Percentiles rank a stretch among this genome's conserved stretches.
phyloP scores from a whole-genome alignment of 2,797 vertebrate species.

The Setipinna tenuifilis region DNA sequence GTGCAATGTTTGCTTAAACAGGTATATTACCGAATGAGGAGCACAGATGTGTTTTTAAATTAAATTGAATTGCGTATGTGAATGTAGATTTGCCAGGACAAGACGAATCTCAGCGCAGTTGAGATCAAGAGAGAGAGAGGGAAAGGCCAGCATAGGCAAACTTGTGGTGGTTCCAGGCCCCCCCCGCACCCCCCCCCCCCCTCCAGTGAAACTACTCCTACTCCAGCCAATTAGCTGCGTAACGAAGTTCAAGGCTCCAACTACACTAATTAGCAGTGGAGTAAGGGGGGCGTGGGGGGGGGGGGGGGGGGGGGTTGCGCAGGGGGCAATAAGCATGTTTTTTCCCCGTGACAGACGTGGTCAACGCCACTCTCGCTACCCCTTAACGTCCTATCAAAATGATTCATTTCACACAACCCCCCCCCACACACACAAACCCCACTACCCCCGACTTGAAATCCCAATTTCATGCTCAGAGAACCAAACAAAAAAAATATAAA shows the following conservation, averaged over 20 bases:
- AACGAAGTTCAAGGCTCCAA: background rate
- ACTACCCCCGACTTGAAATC: background rate
- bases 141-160: background rate
- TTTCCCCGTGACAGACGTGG: background rate
- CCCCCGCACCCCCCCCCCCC: background rate
- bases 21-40: background rate
- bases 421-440: too few relatives aligned
- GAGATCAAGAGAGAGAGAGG: background rate
- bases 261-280: background rate
- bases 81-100: background rate
- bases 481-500: background rate
- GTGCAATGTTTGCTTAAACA: background rate
- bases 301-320: too few relatives aligned
- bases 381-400: background rate
- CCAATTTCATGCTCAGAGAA: conserved; percentile 2
- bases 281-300: too few relatives aligned
- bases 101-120: background rate
- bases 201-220: background rate
- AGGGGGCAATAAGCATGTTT: background rate
- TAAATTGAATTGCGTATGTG: background rate
- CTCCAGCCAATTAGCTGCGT: background rate
- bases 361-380: background rate
- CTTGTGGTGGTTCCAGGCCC: background rate
- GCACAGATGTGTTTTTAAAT: background rate
- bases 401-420: background rate